These are phyloP conservation scores for Anhinga anhinga DNA, from an alignment of 2,113 vertebrate genomes.

Conservation along the genomic window DNA sequence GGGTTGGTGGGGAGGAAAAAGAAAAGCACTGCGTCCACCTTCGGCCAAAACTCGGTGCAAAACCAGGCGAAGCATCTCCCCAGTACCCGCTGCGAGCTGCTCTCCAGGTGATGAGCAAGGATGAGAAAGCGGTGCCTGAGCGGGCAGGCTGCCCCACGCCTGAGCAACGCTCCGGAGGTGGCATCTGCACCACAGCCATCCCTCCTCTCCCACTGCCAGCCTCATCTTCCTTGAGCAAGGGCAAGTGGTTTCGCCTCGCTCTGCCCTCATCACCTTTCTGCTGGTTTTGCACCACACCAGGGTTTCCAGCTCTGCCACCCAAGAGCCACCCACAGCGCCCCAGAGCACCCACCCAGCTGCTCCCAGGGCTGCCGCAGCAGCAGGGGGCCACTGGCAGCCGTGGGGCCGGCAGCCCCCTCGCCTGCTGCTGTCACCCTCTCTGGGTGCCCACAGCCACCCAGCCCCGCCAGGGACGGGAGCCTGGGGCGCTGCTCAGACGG, in stretches of 20 bases:
- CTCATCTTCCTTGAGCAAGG: neutral
- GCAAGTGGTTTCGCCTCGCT: neutral
- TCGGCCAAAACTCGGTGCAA: rapidly evolving
- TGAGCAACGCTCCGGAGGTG: neutral
- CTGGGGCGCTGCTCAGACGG: neutral
- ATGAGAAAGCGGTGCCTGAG: neutral
- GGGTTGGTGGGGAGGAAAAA: neutral
- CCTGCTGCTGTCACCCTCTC: rapidly evolving
- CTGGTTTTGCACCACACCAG: neutral
- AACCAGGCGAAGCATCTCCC: neutral
- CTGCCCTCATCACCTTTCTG: neutral
- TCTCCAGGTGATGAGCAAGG: neutral
- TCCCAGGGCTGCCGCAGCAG: neutral
- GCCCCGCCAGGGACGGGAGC: neutral
- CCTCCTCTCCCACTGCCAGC: neutral
- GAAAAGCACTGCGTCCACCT: neutral
- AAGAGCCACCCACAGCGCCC: neutral
- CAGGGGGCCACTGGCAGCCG: neutral
- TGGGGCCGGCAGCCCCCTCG: neutral
- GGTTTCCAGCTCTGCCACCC: neutral
- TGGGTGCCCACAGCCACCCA: neutral
- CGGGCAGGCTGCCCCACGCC: neutral
- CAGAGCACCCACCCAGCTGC: neutral
- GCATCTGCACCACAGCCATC: neutral
- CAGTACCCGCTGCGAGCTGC: neutral